Evolutionary conservation across 2,797 vertebrate species (phyloP), one percentile per base, ranked within the genome.

Genomic region (Lophotriccus pileatus): DNA sequence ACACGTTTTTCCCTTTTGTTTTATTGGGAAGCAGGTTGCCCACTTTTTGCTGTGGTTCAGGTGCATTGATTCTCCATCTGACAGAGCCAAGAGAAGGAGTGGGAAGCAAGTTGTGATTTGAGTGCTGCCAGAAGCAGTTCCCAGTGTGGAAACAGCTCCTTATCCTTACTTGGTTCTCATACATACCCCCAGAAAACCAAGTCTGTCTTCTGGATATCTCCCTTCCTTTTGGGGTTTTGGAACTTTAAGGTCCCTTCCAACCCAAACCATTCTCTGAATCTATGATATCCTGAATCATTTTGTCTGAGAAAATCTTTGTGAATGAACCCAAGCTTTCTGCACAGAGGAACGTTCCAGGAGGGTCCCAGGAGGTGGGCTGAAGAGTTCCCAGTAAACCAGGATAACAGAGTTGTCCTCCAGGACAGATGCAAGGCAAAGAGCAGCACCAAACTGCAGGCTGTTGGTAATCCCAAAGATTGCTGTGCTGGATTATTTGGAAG

Each of bases 181-280:
- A 18, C 0, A 0, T 14, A 23, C 5, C 14, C 16, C 14, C 9
- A 5, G 25, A 43, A 85, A 18, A 0, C 5, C 12, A 52, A 20
- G 16, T 10, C 10, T 34, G 4, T 63, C 39, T 62, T 41, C 52
- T n/a, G 43, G 23, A 24, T 59, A 27, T 66, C 34, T 11, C 10
- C 13, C 4, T 7, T 77, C 30, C 14, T 64, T 68, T 20, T 36
- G 12, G 1, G 12, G 25, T 5, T 15, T 28, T 68, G 47, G 18
- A 75, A 41, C 15, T 28, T 34, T n/a, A 52, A 27, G 28, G 21
- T 70, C 21, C 12, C 14, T 30, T 83, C n/a, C 12, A 58, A 34
- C 44, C 24, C 34, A 27, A 32, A 59, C 3, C 19, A 46, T 17
- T 59, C 34, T 50, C 47, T 69, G 20, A 23, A 23, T 52, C 25